phyloP scores from a whole-genome alignment of 1,140 invertebrate species.

The Lepidotrigona ventralis region DNA sequence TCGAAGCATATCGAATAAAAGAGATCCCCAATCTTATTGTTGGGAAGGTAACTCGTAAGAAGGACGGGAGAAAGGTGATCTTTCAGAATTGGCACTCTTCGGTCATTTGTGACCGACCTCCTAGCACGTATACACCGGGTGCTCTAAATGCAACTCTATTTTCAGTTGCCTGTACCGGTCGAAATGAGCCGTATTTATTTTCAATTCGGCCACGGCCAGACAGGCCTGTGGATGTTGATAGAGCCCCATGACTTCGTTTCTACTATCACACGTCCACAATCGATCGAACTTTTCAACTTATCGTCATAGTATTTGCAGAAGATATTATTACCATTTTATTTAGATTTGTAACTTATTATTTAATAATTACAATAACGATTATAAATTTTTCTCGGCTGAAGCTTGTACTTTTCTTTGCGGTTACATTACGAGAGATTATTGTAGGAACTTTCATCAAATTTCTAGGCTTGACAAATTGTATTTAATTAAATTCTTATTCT shows the following conservation, averaged over 20 bases:
- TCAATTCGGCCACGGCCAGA: conserved; percentile 79
- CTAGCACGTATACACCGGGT: conserved; percentile 68
- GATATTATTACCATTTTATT: conserved; percentile 1
- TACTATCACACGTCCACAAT: neutral
- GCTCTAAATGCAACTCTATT: conserved; percentile 76
- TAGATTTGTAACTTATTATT: accelerated
- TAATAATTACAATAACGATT: neutral
- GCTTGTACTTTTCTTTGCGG: neutral
- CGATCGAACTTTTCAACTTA: neutral
- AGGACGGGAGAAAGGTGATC: conserved; percentile 69
- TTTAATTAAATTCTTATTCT: too few species aligned
- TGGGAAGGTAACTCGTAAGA: conserved; percentile 19
- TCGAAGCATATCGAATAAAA: neutral
- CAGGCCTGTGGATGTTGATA: conserved; percentile 24
- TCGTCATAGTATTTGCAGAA: too few species aligned
- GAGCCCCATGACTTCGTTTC: conserved; percentile 35
- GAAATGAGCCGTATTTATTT: conserved; percentile 74
- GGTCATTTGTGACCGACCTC: conserved; percentile 66
- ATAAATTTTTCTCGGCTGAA: neutral
- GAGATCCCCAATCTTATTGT: neutral
- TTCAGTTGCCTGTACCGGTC: conserved; percentile 61
- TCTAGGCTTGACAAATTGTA: too few species aligned
- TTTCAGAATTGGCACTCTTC: conserved; percentile 71
- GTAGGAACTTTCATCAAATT: too few species aligned
- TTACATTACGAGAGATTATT: too few species aligned